A percentile compares a stretch with the other conserved stretches of the same genome.
Evolutionary conservation across 1,140 invertebrate species (phyloP).

Genomic region (Pygmarrhopalites habei): DNA sequence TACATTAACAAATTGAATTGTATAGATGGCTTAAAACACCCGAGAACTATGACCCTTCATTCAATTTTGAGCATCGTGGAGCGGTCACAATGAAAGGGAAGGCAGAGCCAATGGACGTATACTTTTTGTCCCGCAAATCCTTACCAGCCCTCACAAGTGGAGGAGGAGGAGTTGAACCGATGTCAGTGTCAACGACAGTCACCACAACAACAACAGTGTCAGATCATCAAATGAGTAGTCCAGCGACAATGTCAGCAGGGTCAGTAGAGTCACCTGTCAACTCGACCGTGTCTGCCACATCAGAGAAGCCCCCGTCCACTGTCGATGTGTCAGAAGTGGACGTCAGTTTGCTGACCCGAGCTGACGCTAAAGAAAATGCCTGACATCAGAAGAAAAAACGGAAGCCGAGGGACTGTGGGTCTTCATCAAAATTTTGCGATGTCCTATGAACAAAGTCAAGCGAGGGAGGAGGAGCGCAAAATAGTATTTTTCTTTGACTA

Average conservation of each 20-base stretch:
- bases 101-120: conserved; percentile 88
- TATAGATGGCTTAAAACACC: conserved; percentile 58
- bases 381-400: conserved; percentile 40
- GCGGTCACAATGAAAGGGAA: conserved; percentile 78
- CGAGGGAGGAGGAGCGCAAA: too few species aligned
- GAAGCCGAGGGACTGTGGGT: conserved; percentile 33
- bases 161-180: too few species aligned
- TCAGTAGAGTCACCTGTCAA: not conserved
- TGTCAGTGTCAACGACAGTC: too few species aligned
- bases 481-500: too few species aligned
- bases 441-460: too few species aligned
- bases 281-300: not conserved
- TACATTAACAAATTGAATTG: not conserved
- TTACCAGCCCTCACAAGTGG: not conserved
- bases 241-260: not conserved
- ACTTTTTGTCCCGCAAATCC: conserved; percentile 63
- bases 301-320: not conserved
- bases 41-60: conserved; percentile 77
- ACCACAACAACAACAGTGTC: too few species aligned
- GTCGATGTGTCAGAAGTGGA: not conserved
- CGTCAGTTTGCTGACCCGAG: not conserved
- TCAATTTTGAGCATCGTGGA: conserved; percentile 78
- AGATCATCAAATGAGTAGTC: too few species aligned
- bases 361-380: conserved; percentile 18
- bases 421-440: conserved; percentile 17